Evolutionary conservation across 1,140 invertebrate species (phyloP).

Genomic region (Gonatopus flavifemur): DNA sequence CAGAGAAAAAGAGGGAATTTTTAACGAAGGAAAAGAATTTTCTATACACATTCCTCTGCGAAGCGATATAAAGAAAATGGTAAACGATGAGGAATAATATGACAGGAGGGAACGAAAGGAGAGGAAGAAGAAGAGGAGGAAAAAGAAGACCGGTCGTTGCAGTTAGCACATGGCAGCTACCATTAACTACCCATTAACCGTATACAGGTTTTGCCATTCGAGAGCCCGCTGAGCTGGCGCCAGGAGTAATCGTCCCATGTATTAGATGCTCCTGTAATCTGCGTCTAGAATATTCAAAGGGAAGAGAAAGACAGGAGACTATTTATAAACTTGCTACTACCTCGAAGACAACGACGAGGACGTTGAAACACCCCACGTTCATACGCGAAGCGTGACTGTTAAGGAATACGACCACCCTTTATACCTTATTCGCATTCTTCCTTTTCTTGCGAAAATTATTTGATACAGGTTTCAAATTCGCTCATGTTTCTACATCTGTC

Average conservation of each 20-base stretch:
- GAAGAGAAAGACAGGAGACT: too few relatives aligned
- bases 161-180: slow-evolving; percentile 31
- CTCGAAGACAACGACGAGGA: not conserved
- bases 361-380: slow-evolving; percentile 5
- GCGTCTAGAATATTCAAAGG: slow-evolving; percentile 15
- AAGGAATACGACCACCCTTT: too few relatives aligned
- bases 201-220: slow-evolving; percentile 34
- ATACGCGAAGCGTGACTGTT: too few relatives aligned
- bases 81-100: slow-evolving; percentile 5
- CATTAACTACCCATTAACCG: slow-evolving; percentile 48
- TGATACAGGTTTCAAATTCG: too few relatives aligned
- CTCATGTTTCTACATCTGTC: too few relatives aligned
- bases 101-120: too few relatives aligned
- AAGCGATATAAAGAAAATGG: not conserved
- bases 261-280: slow-evolving; percentile 37
- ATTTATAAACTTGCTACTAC: slow-evolving; percentile 40
- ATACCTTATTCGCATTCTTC: too few relatives aligned
- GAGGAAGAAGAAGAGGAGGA: slow-evolving; percentile 18
- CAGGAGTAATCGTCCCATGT: slow-evolving; percentile 37
- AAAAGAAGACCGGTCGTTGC: slow-evolving; percentile 34
- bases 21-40: not conserved
- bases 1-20: not conserved
- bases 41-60: too few relatives aligned
- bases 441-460: too few relatives aligned
- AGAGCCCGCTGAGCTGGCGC: slow-evolving; percentile 27